Base-by-base conservation (phyloP, 2,888 invertebrate species). In the Synanthedon tipuliformis region DNA sequence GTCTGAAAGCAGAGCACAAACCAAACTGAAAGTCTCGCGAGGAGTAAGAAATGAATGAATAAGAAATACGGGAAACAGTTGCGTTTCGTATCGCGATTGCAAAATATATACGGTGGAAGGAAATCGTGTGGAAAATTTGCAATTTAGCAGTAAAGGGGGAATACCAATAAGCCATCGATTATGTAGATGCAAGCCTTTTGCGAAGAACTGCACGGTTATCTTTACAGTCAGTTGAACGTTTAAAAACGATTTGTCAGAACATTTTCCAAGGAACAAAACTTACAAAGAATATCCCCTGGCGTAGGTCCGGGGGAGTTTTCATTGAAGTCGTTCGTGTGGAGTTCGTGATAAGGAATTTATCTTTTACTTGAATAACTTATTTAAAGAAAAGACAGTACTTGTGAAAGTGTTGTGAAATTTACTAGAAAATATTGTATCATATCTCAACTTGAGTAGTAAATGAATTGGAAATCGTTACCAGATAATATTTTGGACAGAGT, bases 41-140 rank as follows among this genome's bases (percentile, higher is more conserved):
- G 45, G n/a, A 41, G 13, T 41, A 41, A 61, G 58, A 66, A 62
- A 65, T 66, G 66, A 64, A 71, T 66, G 63, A 71, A 71, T 71
- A 49, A 73, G 70, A 70, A 74, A 76, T 71, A 71, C 69, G 69
- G 69, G 71, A 75, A 73, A 77, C 72, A 73, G 78, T 79, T 77
- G 71, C 74, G 73, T 75, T 69, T 69, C 70, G 72, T 71, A 71
- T 74, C 73, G 75, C 77, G 73, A 73, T 69, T 79, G 73, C 78
- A 78, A 83, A 86, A 86, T 86, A 75, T 85, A 86, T 84, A 81
- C 81, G 69, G 70, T 67, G 68, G 74, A 70, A 69, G 72, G 79
- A 84, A 85, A 85, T 87, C 85, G 86, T 81, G 85, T 75, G 81
- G 84, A 87, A 87, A 86, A 87, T 87, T 86, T 84, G 85, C 86